Conservation (phyloP, 2,888 invertebrate species). For the Stenoptilia bipunctidactyla region DNA sequence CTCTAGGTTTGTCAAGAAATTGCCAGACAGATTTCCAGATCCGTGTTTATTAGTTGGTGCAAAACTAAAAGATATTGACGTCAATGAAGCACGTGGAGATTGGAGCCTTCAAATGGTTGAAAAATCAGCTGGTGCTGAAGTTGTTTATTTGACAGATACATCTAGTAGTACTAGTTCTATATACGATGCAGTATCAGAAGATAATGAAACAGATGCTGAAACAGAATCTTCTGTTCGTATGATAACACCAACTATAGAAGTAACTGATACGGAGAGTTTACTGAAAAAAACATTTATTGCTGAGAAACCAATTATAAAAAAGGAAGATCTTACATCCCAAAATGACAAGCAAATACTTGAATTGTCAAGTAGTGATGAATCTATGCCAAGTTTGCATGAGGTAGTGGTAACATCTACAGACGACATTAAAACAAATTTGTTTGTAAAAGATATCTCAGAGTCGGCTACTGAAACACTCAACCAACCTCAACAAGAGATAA, state of each 20-base stretch:
- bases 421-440: constrained; percentile 46
- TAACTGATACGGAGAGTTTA: constrained; percentile 53
- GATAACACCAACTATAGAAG: constrained; percentile 63
- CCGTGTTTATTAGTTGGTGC: constrained; percentile 73
- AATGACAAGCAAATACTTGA: constrained; percentile 3
- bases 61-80: constrained; percentile 67
- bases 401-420: constrained; percentile 51
- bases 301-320: constrained; percentile 13
- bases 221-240: constrained; percentile 59
- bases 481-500: constrained; percentile 3
- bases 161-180: constrained; percentile 75
- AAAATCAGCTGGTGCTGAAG: constrained; percentile 73
- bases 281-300: constrained; percentile 40
- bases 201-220: constrained; percentile 49
- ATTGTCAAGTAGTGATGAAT: constrained; percentile 8
- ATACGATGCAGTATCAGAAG: constrained; percentile 59
- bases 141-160: constrained; percentile 77
- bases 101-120: constrained; percentile 64
- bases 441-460: constrained; percentile 43
- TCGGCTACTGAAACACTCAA: constrained; percentile 6
- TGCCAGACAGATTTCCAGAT: constrained; percentile 47
- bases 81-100: constrained; percentile 71
- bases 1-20: constrained; percentile 32
- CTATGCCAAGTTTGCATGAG: constrained; percentile 29
- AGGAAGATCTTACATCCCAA: neutral